Evolutionary conservation across 2,888 invertebrate genomes (phyloP).

Genomic region (Pyrgus malvae): DNA sequence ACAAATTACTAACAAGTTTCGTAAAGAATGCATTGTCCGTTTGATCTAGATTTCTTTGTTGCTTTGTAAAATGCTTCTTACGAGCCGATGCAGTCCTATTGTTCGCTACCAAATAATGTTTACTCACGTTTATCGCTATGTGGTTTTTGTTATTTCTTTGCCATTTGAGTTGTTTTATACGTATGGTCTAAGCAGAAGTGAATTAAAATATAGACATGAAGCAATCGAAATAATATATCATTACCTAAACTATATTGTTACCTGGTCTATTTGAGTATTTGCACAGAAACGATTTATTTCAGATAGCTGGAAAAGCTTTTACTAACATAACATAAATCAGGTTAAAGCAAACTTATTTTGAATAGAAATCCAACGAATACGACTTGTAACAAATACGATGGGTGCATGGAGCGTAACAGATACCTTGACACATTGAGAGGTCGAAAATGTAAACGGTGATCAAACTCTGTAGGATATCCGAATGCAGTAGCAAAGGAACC

Average conservation of each 20-base stretch:
- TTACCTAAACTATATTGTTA: too few species aligned
- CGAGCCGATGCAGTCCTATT: constrained; percentile 41
- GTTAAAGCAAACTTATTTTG: not conserved
- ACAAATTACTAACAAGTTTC: constrained; percentile 69
- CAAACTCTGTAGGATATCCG: constrained; percentile 47
- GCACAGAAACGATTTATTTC: too few species aligned
- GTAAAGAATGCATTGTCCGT: constrained; percentile 72
- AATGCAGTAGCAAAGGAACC: constrained; percentile 45
- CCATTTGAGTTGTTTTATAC: not conserved
- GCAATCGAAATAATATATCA: too few species aligned
- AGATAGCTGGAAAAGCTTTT: not conserved
- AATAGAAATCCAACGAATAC: not conserved
- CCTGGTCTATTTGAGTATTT: too few species aligned
- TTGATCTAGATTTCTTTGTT: constrained; percentile 72
- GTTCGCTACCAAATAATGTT: constrained; percentile 36
- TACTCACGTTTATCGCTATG: constrained; percentile 19
- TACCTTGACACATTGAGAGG: constrained; percentile 19
- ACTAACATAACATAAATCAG: not conserved
- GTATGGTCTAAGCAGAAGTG: not conserved
- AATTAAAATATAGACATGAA: not conserved
- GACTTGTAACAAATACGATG: not conserved
- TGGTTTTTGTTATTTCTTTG: constrained; percentile 6
- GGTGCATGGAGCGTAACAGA: not conserved
- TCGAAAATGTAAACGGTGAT: constrained; percentile 3
- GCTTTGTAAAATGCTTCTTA: constrained; percentile 47